Percentiles rank a stretch among this genome's conserved stretches.
phyloP scores from a whole-genome alignment of 2,888 invertebrate species.

The Coelinius sp. region DNA sequence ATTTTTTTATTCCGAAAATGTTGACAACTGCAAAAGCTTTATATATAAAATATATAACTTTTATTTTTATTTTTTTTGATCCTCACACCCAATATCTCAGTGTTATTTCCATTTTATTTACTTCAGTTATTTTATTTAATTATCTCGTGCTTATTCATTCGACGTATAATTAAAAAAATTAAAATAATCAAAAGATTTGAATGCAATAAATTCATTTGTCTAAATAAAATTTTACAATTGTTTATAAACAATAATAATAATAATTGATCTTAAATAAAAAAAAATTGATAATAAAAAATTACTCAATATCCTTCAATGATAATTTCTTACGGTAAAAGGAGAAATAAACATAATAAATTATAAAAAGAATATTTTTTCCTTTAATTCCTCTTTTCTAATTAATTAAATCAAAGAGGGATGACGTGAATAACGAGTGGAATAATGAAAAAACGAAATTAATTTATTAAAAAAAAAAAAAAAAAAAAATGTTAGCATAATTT shows the following conservation, averaged over 20 bases:
- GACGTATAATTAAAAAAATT: background rate
- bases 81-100: background rate
- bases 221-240: conserved; percentile 4
- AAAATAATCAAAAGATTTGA: background rate
- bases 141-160: background rate
- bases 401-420: background rate
- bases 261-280: background rate
- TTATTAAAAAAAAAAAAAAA: too few relatives aligned
- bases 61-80: background rate
- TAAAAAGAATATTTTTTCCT: background rate
- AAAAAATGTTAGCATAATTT: background rate
- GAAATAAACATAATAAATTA: background rate
- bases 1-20: background rate
- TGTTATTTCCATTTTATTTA: background rate
- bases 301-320: background rate
- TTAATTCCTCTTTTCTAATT: background rate
- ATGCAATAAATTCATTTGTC: background rate
- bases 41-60: conserved; percentile 9
- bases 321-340: conserved; percentile 1
- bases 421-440: background rate
- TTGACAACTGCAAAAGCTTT: background rate
- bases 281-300: background rate
- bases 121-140: background rate
- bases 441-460: background rate
- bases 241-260: background rate